Percentiles rank a stretch among this genome's conserved stretches.
phyloP scores from a whole-genome alignment of 1,140 invertebrate species.

The Ctenoplectra terminalis region DNA sequence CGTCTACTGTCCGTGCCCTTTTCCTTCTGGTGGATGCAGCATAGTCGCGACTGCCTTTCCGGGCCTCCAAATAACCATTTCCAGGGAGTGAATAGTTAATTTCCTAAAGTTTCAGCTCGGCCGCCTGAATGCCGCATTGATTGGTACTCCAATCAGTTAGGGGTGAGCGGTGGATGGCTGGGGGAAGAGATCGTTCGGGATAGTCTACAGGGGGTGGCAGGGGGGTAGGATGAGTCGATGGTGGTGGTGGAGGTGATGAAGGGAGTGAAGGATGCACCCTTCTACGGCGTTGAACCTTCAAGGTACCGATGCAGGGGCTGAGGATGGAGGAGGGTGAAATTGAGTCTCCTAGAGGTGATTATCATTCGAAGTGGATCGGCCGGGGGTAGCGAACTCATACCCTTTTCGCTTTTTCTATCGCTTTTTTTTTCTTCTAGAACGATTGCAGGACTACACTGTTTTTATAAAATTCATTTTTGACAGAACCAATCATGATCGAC shows the following conservation, averaged over 20 bases:
- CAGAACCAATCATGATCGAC: slow-evolving; percentile 63
- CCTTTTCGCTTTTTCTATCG: slow-evolving; percentile 49
- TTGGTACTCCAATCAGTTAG: slow-evolving; percentile 82
- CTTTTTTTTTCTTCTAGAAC: slow-evolving; percentile 52
- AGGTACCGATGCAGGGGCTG: slow-evolving; percentile 53
- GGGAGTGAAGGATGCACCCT: slow-evolving; percentile 65
- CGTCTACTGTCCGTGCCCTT: slow-evolving; percentile 47
- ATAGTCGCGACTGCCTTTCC: slow-evolving; percentile 73
- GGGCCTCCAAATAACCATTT: slow-evolving; percentile 80
- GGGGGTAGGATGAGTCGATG: slow-evolving; percentile 32
- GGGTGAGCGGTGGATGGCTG: slow-evolving; percentile 70
- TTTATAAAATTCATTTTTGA: slow-evolving; percentile 76
- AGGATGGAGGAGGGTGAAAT: slow-evolving; percentile 61
- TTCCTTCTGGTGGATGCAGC: slow-evolving; percentile 43
- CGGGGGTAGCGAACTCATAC: slow-evolving; percentile 64
- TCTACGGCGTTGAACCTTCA: slow-evolving; percentile 72
- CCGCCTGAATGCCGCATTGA: slow-evolving; percentile 81
- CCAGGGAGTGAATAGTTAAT: slow-evolving; percentile 82
- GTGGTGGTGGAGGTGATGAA: slow-evolving; percentile 57
- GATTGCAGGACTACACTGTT: slow-evolving; percentile 71
- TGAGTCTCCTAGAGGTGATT: slow-evolving; percentile 79
- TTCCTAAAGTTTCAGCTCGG: slow-evolving; percentile 82
- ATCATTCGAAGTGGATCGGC: slow-evolving; percentile 78
- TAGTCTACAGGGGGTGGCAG: slow-evolving; percentile 37
- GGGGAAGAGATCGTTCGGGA: slow-evolving; percentile 58